A percentile compares a stretch with the other conserved stretches of the same genome.
These are phyloP conservation scores for Tringa solitaria DNA, from an alignment of 2,113 vertebrate species.

Conservation along the genomic window DNA sequence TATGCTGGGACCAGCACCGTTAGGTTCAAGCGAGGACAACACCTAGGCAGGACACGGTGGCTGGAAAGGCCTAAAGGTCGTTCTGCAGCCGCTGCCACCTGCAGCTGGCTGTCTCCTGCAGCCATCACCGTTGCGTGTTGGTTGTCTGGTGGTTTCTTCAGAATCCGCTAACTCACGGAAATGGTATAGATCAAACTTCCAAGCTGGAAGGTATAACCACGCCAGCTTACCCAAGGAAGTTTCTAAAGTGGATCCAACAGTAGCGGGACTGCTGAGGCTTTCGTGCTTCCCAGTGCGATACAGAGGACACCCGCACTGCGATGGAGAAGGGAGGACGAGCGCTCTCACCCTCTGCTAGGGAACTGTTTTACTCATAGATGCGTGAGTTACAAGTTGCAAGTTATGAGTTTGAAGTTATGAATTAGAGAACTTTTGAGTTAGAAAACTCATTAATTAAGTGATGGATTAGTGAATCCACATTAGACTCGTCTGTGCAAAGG, in stretches of 20 bases:
- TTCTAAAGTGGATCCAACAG: not conserved
- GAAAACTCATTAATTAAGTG: not conserved
- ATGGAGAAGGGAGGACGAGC: not conserved
- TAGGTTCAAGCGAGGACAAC: not conserved
- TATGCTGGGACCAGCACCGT: not conserved
- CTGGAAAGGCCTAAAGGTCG: not conserved
- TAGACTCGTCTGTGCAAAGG: not conserved
- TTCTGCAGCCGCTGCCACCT: not conserved
- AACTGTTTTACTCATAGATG: not conserved
- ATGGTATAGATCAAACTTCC: not conserved
- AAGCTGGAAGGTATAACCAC: not conserved
- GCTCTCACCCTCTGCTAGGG: not conserved
- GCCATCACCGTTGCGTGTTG: not conserved
- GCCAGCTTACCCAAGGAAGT: not conserved
- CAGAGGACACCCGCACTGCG: accelerated
- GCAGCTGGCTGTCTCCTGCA: not conserved
- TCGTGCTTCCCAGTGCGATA: not conserved
- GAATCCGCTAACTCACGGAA: not conserved
- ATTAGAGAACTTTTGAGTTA: not conserved
- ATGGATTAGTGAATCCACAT: not conserved
- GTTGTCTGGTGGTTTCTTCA: not conserved
- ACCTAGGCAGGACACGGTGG: not conserved
- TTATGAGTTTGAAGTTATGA: not conserved
- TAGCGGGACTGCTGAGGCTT: not conserved
- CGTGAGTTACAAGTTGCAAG: not conserved